Conservation (phyloP, 2,113 vertebrate species). For the Oplegnathus fasciatus region DNA sequence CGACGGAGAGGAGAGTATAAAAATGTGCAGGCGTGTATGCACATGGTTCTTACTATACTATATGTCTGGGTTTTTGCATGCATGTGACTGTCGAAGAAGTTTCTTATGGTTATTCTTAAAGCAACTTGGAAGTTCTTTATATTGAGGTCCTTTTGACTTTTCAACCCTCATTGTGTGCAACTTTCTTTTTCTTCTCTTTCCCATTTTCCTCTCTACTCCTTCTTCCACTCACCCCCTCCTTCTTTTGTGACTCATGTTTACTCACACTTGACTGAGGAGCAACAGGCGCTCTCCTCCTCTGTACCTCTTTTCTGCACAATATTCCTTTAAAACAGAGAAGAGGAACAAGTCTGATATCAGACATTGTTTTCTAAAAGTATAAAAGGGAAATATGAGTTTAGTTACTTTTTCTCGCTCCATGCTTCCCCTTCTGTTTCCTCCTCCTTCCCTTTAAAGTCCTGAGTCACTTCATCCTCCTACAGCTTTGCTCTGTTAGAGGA, state of each 20-base stretch:
- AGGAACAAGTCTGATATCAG: conserved; percentile 7
- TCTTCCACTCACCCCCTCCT: conserved; percentile 13
- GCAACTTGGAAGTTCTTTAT: conserved; percentile 1
- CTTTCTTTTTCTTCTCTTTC: conserved; percentile 2
- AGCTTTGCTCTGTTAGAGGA: conserved; percentile 44
- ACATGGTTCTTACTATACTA: neutral
- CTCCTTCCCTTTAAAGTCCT: conserved; percentile 28
- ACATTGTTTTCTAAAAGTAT: neutral
- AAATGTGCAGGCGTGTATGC: conserved; percentile 15
- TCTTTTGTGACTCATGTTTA: conserved; percentile 72
- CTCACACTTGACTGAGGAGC: conserved; percentile 52
- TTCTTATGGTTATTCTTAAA: conserved; percentile 15
- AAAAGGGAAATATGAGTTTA: conserved; percentile 22
- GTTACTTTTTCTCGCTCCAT: neutral
- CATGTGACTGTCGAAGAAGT: conserved; percentile 4
- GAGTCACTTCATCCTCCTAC: conserved; percentile 41
- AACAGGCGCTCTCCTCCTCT: conserved; percentile 20
- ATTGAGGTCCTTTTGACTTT: conserved; percentile 6
- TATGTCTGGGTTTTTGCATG: conserved; percentile 21
- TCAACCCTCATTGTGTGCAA: conserved; percentile 5
- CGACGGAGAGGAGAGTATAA: neutral
- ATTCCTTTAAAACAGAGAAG: conserved; percentile 25
- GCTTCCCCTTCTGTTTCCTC: conserved; percentile 13
- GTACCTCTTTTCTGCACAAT: neutral
- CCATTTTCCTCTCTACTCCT: conserved; percentile 10